Base-by-base conservation (phyloP, 2,888 invertebrate genomes). In the Melinaea menophilus region DNA sequence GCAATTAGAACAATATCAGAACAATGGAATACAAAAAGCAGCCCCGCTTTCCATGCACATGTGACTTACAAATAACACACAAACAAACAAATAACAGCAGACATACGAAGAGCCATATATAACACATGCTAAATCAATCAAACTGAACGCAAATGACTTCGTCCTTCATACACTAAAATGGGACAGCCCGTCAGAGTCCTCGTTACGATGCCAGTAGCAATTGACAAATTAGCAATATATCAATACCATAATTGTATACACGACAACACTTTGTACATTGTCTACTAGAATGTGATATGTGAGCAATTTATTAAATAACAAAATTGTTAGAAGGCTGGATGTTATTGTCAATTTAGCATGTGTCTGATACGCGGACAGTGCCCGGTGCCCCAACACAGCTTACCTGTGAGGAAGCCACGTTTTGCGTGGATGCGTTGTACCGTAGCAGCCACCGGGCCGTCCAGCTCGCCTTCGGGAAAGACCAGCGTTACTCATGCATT, bases 331-430 rank as follows among this genome's bases (percentile, higher is more conserved):
- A 37, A 37, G 4, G 2, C 11, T 41, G 41, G 7, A 7, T 2
- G 9, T 41, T 41, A 9, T 3, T 22, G n/a, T 22, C 9, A 31
- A 11, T 51, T 51, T 51, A 51, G 31, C 51, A 47, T 13, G 45
- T 57, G 48, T n/a, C 48, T 13, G 12, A 48, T 31, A 34, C 33
- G 45, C 54, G 13, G 47, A 56, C 56, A 58, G 45, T 3, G 47
- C 22, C 59, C 63, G 45, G 57, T 31, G 46, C 48, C 37, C 56
- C 62, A 48, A 64, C 69, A 64, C 60, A 60, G 67, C 73, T 71
- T 72, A 73, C 72, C 73, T 71, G 60, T 13, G 64, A 73, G 59
- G 71, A 70, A 72, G 67, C 72, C 73, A 58, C 71, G 72, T 58
- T 66, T 69, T 69, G 65, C 69, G 59, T 72, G 72, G 70, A 72